Conservation (phyloP, 1,140 invertebrate species). For the Neodiprion lecontei region DNA sequence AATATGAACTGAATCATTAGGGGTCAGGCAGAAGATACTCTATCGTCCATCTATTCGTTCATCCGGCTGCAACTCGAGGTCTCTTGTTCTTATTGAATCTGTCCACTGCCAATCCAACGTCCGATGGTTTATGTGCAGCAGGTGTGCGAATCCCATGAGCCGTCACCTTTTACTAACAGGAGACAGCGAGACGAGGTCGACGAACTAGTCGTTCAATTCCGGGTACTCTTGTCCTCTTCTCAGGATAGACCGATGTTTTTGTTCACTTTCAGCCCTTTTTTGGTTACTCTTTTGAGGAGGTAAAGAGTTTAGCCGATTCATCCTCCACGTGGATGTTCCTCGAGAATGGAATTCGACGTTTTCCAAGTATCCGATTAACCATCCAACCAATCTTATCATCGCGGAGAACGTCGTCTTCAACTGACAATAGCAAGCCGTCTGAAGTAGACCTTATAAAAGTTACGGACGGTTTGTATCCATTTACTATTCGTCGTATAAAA, state of each 20-base stretch:
- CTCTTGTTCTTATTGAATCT: neutral
- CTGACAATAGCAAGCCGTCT: neutral
- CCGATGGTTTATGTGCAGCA: neutral
- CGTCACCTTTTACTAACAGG: neutral
- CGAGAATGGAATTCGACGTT: too few species aligned
- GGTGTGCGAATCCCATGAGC: neutral
- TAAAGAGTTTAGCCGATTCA: too few species aligned
- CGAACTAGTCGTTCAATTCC: neutral
- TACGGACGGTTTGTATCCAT: too few species aligned
- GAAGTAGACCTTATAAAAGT: too few species aligned
- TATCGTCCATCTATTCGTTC: neutral
- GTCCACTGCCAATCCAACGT: neutral
- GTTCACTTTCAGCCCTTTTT: neutral
- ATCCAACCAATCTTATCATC: too few species aligned
- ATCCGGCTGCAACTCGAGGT: neutral
- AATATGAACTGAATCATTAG: too few species aligned
- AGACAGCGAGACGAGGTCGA: neutral
- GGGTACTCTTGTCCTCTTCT: neutral
- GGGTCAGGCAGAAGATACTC: neutral
- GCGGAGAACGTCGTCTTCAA: neutral
- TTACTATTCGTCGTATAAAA: too few species aligned
- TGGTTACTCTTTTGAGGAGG: too few species aligned
- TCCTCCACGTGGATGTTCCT: too few species aligned
- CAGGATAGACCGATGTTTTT: neutral
- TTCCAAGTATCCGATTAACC: too few species aligned